Base-by-base conservation (phyloP, 1,140 invertebrate genomes). In the Protaetia brevitarsis region DNA sequence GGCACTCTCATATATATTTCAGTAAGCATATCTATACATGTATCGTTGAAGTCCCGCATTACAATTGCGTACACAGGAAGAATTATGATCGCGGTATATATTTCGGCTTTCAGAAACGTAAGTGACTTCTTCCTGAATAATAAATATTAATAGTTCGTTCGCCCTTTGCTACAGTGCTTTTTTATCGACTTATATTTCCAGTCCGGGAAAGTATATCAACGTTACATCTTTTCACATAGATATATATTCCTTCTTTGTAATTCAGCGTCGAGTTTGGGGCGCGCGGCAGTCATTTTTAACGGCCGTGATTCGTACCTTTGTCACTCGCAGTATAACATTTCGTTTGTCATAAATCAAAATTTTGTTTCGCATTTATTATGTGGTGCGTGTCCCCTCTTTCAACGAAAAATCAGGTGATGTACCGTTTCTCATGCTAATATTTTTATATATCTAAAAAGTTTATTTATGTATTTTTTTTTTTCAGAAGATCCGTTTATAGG, bases 191-290 rank as follows among this genome's bases (percentile, higher is more conserved):
- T 16, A 51, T 23, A 51, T 51, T 51, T 51, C 41, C 26, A 8
- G 19, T 10, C 26, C 16, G 34, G 34, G 10, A 10, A 13, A 16
- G 5, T 23, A 51, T 51, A 21, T 51, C 41, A 19, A 5, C 41
- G 41, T 23, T 19, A 51, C 26, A 51, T 51, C 41, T 23, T 51
- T n/a, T 51, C 41, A 10, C 11, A 51, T 23, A 51, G 41, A 19
- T 51, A 21, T 51, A 51, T 51, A 26, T 51, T 51, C 16, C 41
- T 51, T 51, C 41, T 51, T 51, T 23, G 19, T 51, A 51, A 51
- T 51, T 51, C 41, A 51, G 41, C 41, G 41, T 51, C 26, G 41
- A 51, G 19, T 51, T 51, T 51, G 13, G 11, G 19, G 16, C 41
- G 19, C 13, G 41, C 1, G 11, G 41, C 11, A 51, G 41, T 51